Evolutionary conservation across 1,140 invertebrate species (phyloP).

Genomic region (Pseudomyrmex gracilis): DNA sequence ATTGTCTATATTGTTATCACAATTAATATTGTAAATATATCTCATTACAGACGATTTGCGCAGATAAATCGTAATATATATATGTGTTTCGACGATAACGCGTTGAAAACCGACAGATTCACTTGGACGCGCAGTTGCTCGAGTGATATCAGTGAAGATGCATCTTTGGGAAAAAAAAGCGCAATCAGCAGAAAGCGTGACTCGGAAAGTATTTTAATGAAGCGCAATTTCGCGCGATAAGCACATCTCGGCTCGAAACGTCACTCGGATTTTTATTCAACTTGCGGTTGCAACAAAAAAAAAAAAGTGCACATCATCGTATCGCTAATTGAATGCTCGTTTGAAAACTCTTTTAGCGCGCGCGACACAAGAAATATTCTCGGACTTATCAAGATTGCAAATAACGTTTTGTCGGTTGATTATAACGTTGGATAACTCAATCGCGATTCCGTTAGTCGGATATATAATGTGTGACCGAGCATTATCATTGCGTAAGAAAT

Average conservation of each 20-base stretch:
- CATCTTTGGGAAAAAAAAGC: neutral
- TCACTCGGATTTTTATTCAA: conserved; percentile 19
- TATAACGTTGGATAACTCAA: neutral
- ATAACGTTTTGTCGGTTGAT: neutral
- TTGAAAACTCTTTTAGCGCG: neutral
- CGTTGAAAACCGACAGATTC: neutral
- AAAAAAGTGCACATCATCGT: neutral
- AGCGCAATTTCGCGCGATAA: conserved; percentile 19
- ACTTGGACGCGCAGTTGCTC: neutral
- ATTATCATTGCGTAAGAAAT: conserved; percentile 36
- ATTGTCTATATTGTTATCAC: neutral
- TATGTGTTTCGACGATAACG: neutral
- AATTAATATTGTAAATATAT: neutral
- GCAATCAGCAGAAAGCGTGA: conserved; percentile 15
- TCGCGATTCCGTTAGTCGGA: neutral
- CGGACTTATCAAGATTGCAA: neutral
- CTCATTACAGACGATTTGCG: no score
- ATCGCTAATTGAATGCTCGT: neutral
- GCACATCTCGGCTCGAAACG: neutral
- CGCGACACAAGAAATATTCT: neutral
- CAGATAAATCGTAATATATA: no score
- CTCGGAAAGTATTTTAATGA: conserved; percentile 22
- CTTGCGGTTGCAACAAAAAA: neutral
- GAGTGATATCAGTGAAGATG: conserved; percentile 32
- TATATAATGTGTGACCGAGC: neutral